Percentiles rank a stretch among this genome's conserved stretches.
Conservation (phyloP, 2,113 vertebrate genomes). For the Phoxinus phoxinus region DNA sequence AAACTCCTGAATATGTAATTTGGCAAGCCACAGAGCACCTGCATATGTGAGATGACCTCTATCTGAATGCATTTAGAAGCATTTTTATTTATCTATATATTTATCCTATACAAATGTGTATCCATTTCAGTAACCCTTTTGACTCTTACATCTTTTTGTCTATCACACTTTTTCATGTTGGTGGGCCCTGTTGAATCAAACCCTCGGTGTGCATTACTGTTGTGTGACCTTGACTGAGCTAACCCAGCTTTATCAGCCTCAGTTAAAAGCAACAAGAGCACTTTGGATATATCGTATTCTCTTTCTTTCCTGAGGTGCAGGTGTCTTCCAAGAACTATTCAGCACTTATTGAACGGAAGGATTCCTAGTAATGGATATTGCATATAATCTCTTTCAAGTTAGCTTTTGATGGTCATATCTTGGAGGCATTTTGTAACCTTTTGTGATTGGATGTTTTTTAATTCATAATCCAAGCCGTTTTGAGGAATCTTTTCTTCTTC, state of each 20-base stretch:
- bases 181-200: background rate
- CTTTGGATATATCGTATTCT: background rate
- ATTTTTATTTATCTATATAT: background rate
- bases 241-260: background rate
- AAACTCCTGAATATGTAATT: conserved; percentile 24
- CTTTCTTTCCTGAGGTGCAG: conserved; percentile 4
- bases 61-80: background rate
- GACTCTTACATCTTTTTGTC: background rate
- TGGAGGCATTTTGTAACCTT: background rate
- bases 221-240: conserved; percentile 20
- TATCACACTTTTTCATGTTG: conserved; percentile 1
- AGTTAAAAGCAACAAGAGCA: conserved; percentile 26
- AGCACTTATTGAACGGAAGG: background rate
- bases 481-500: background rate
- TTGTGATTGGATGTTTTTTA: background rate
- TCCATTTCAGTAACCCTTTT: background rate
- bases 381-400: conserved; percentile 2
- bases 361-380: conserved; percentile 1
- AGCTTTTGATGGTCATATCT: conserved; percentile 6
- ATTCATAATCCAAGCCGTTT: background rate
- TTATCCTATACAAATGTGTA: background rate
- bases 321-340: conserved; percentile 16
- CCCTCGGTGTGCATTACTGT: background rate
- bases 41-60: background rate
- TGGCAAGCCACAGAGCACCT: conserved; percentile 7